A percentile compares a stretch with the other conserved stretches of the same genome.
Evolutionary conservation across 2,797 vertebrate genomes (phyloP).

Genomic region (Petrocephalus schoutedeni): DNA sequence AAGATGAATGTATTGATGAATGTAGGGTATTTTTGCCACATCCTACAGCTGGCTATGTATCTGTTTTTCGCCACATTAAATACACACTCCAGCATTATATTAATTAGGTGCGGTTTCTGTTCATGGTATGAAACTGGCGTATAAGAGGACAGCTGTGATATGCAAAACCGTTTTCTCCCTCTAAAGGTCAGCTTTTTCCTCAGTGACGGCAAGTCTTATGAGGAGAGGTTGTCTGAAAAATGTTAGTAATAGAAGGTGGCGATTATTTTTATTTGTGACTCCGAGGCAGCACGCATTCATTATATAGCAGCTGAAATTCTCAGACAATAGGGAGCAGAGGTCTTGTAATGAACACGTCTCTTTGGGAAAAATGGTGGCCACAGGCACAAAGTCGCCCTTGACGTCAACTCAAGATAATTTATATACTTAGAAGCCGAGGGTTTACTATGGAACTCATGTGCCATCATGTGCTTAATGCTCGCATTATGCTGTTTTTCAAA

Average conservation of each 20-base stretch:
- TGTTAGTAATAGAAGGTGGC: not conserved
- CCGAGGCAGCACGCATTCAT: not conserved
- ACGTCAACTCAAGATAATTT: not conserved
- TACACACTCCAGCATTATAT: not conserved
- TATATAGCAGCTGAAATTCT: not conserved
- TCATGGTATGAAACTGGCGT: not conserved
- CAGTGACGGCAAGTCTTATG: not conserved
- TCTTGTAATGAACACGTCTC: not conserved
- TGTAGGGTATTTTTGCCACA: not conserved
- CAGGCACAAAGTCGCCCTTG: not conserved
- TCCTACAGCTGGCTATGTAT: not conserved
- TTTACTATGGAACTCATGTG: not conserved
- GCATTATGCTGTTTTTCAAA: not conserved
- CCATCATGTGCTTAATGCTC: not conserved
- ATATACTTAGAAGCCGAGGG: not conserved
- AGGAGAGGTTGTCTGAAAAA: not conserved
- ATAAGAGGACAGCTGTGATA: slow-evolving; percentile 28
- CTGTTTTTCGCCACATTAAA: not conserved
- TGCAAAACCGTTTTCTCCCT: slow-evolving; percentile 33
- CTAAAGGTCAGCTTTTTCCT: slow-evolving; percentile 35
- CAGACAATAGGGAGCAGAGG: not conserved
- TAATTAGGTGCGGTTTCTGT: not conserved
- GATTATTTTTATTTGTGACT: slow-evolving; percentile 5
- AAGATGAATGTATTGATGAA: not conserved
- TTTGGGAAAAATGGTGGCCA: not conserved